A percentile compares a stretch with the other conserved stretches of the same genome.
Conservation (phyloP, 2,888 invertebrate genomes). For the Harmothoe impar region DNA sequence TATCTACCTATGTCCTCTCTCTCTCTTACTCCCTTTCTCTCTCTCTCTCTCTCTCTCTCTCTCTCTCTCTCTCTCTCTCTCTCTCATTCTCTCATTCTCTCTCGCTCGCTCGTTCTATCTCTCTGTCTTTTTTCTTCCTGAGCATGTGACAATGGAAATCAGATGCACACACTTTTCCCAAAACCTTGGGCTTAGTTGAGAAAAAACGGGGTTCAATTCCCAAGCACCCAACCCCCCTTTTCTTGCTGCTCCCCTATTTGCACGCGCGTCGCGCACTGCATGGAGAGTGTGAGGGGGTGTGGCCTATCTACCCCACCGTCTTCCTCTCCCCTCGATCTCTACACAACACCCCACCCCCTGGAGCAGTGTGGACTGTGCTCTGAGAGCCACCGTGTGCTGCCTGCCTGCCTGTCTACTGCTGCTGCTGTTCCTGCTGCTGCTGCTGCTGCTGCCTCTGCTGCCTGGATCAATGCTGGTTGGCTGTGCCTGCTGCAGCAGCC, state of each 20-base stretch:
- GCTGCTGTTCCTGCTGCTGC: conserved; percentile 28
- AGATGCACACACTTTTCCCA: not conserved
- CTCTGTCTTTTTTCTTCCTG: not conserved
- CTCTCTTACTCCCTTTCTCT: too few species aligned
- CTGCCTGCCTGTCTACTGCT: conserved; percentile 28
- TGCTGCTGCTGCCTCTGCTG: conserved; percentile 31
- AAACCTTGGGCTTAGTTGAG: not conserved
- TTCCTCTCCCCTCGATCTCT: not conserved
- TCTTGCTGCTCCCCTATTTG: not conserved
- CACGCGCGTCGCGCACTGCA: not conserved
- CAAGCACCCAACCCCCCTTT: not conserved
- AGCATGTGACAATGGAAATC: not conserved
- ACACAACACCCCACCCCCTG: not conserved
- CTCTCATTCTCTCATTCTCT: too few species aligned
- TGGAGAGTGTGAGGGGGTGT: conserved; percentile 16
- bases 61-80: not conserved
- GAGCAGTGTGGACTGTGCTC: not conserved
- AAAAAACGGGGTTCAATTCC: not conserved
- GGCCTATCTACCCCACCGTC: conserved; percentile 15
- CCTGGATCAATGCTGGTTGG: not conserved
- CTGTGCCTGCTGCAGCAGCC: conserved; percentile 10
- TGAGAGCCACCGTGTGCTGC: conserved; percentile 15
- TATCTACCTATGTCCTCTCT: not conserved
- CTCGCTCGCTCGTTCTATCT: not conserved
- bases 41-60: not conserved